These are phyloP conservation scores for Saguinus oedipus DNA, from an alignment of 2,797 vertebrate genomes.

Conservation along the genomic window DNA sequence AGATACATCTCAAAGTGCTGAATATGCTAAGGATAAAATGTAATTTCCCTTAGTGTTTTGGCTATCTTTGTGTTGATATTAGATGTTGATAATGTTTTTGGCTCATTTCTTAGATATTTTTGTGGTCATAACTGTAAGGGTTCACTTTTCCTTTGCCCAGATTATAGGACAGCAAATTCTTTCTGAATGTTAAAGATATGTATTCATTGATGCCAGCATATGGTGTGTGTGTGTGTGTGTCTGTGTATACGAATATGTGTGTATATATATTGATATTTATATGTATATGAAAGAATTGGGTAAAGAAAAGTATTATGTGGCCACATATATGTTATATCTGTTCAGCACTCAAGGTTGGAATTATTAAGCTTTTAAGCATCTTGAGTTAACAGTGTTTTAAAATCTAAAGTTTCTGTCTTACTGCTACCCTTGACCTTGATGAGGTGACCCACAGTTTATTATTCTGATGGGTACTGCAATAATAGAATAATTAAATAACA, in stretches of 20 bases:
- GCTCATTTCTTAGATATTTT: constrained; percentile 53
- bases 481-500: constrained; percentile 2
- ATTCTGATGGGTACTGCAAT: neutral
- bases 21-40: constrained; percentile 18
- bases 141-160: constrained; percentile 14
- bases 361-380: neutral
- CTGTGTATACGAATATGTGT: neutral
- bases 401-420: neutral
- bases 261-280: neutral
- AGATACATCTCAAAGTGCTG: neutral
- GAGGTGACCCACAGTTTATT: neutral
- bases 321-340: neutral
- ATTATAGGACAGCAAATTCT: neutral
- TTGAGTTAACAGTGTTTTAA: neutral
- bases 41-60: constrained; percentile 42
- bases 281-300: neutral
- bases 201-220: neutral
- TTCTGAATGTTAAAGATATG: neutral
- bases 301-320: neutral
- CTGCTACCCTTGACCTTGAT: neutral
- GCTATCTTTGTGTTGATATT: constrained; percentile 30
- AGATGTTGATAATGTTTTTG: constrained; percentile 32
- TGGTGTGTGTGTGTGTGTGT: neutral
- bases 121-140: neutral
- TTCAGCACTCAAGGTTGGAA: neutral